Base-by-base conservation (phyloP, 2,113 vertebrate species). In the Pongo pygmaeus region DNA sequence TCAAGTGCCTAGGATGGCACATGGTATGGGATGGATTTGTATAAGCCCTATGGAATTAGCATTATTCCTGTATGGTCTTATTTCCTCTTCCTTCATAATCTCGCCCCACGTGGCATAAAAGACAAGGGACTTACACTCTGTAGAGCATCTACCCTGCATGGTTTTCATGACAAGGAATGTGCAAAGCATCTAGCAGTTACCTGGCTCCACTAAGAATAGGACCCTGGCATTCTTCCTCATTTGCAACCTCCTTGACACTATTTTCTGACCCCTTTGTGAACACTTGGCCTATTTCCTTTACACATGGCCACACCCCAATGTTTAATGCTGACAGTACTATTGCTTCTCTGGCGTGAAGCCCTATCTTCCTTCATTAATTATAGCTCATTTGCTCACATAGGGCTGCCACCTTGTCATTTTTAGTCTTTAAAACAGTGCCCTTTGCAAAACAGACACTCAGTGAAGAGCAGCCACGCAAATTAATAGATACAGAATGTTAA, bases 381-480 rank as follows among this genome's bases (percentile, higher is more conserved):
- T 0, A 6, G 30, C 46, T 64, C 16, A 40, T 22, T 13, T 46
- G 86, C 2, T 8, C 5, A 11, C 13, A 3, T 0, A 7, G 12
- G 18, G 69, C 23, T 23, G 46, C 30, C 2, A 9, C 17, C 32
- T 18, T 48, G 6, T 10, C 48, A 61, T 57, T 25, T 13, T 40
- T 8, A 20, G 27, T 0, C 38, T 4, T 40, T 25, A 30, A 30
- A 11, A 52, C 8, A 11, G 9, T 5, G 22, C 6, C 10, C 35
- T 5, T 10, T 52, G 32, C 35, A 64, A 30, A 52, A 20, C 3
- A 72, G 7, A 23, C n/a, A 12, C 14, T 84, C 8, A 1, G n/a
- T 8, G 13, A 59, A 23, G 6, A 6, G 3, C 0, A 2, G 3
- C 22, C 85, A 8, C 0, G 18, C 6, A 14, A 30, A 6, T 18